Percentiles rank a stretch among this genome's conserved stretches.
Evolutionary conservation across 2,113 vertebrate species (phyloP).

Genomic region (Rhea americana): DNA sequence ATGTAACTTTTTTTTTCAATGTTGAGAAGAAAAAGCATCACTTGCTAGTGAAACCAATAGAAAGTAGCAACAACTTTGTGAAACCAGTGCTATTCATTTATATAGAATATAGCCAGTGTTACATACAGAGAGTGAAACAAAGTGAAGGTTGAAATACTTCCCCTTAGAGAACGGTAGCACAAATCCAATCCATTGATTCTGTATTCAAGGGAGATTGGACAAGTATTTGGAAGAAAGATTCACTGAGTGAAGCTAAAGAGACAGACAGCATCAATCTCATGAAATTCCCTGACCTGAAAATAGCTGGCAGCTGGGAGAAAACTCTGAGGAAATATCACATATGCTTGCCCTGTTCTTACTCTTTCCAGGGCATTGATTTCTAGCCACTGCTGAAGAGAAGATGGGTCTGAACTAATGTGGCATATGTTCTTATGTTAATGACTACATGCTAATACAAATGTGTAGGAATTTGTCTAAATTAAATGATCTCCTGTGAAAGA

Average conservation of each 20-base stretch:
- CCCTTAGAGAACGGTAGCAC: neutral
- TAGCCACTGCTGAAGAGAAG: slow-evolving; percentile 54
- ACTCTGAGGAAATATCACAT: slow-evolving; percentile 53
- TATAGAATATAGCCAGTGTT: neutral
- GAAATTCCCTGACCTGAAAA: slow-evolving; percentile 65
- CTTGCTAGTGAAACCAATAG: neutral
- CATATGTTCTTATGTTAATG: slow-evolving; percentile 64
- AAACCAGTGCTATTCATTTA: neutral
- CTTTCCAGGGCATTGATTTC: slow-evolving; percentile 56
- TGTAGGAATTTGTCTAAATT: slow-evolving; percentile 46
- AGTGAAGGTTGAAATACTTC: neutral
- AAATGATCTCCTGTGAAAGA: slow-evolving; percentile 12
- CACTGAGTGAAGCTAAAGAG: slow-evolving; percentile 30
- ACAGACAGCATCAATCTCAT: slow-evolving; percentile 53
- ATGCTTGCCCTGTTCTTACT: slow-evolving; percentile 57
- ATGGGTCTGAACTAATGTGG: slow-evolving; percentile 45
- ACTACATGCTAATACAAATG: slow-evolving; percentile 42
- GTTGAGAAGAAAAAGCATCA: neutral
- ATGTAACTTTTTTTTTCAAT: neutral
- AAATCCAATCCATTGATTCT: neutral
- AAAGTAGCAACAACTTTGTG: slow-evolving; percentile 6
- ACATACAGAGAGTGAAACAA: neutral
- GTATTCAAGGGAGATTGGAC: slow-evolving; percentile 1
- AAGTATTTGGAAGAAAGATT: slow-evolving; percentile 14
- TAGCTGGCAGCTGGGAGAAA: slow-evolving; percentile 60